Evolutionary conservation across 2,113 vertebrate species (phyloP).

Genomic region (Budorcas taxicolor): DNA sequence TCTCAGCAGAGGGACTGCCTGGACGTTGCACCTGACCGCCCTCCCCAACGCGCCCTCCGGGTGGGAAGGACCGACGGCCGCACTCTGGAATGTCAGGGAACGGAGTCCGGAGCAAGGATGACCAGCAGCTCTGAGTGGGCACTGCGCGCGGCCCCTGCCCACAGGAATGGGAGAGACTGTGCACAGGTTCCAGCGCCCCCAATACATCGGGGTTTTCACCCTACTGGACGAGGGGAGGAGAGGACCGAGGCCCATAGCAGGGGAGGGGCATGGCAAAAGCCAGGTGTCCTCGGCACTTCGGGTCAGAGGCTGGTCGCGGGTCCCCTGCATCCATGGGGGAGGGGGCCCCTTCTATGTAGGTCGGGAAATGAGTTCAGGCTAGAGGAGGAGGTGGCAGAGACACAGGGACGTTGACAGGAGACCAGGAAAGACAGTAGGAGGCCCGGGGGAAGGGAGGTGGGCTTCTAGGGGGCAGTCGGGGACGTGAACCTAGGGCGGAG

Average conservation of each 20-base stretch:
- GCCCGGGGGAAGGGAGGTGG: not conserved
- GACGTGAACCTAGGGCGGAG: not conserved
- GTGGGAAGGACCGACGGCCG: not conserved
- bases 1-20: not conserved
- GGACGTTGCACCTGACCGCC: not conserved
- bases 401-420: not conserved
- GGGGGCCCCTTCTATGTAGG: constrained; percentile 25
- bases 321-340: not conserved
- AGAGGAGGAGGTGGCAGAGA: not conserved
- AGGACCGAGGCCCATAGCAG: not conserved
- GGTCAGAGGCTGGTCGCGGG: not conserved
- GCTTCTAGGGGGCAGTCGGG: not conserved
- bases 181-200: not conserved
- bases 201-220: not conserved
- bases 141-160: not conserved
- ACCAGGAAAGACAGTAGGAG: not conserved
- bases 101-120: not conserved
- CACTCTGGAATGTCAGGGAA: not conserved
- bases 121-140: not conserved
- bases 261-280: not conserved
- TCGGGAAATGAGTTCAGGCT: constrained; percentile 46
- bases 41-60: not conserved
- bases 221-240: not conserved
- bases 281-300: not conserved
- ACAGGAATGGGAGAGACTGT: not conserved